Evolutionary conservation across 2,888 invertebrate genomes (phyloP), one percentile per base, ranked within the genome.

Genomic region (Pachycephus smyrnensis): DNA sequence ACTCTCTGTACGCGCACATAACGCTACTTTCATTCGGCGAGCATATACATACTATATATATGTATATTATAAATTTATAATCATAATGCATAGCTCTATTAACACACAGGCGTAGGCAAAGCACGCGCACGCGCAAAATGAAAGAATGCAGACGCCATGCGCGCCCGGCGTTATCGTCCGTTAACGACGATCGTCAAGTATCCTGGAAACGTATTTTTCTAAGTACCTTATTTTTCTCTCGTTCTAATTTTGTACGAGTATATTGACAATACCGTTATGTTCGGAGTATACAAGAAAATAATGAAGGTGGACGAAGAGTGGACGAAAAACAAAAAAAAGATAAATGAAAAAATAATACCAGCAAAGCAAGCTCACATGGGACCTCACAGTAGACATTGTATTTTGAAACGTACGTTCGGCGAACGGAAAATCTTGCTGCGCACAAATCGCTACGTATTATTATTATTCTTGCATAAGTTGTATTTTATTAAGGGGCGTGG

Each of bases 151-250:
- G 78, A 74, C 75, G 32, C 15, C 30, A 68, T 30, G 68, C 75
- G 69, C 77, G 36, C 30, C 23, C 76, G 83, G 9, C 31, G 31
- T 23, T 23, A 71, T 31, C 71, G 71, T 31, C 30, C 71, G 55
- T 55, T 55, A 23, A 55, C 71, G 71, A 30, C 30, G 71, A 32
- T 33, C 71, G 30, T 33, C 31, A 11, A 12, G 31, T 36, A 74
- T 74, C 74, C 36, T 33, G 68, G 36, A 75, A 55, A 80, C 80
- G 83, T 85, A 85, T 85, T 85, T 84, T 85, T 85, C 82, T 82
- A 84, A 82, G 78, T 80, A 80, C 73, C 73, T 82, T 82, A 75
- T 75, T 75, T 75, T 84, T 81, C 73, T 76, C 79, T 80, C 82
- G 77, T 79, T 82, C 77, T 83, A 74, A 76, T 83, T 85, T 82